These are phyloP conservation scores for Protomyctophum bolini DNA, from an alignment of 2,113 vertebrate genomes.

Conservation along the genomic window DNA sequence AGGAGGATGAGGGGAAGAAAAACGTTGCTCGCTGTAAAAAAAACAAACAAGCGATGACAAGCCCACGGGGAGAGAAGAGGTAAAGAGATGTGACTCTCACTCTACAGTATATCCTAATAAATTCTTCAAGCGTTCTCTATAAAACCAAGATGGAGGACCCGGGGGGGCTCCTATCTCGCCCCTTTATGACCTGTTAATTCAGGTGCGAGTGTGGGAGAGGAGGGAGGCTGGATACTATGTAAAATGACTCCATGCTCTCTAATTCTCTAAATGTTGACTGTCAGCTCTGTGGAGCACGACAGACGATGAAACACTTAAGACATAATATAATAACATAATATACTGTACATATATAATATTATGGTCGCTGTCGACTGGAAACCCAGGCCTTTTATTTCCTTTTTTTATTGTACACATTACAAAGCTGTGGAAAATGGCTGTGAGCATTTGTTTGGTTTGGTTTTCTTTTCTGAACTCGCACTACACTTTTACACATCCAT, in stretches of 20 bases:
- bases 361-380: too few species aligned
- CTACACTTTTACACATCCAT: too few species aligned
- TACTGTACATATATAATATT: not conserved
- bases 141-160: constrained; percentile 56
- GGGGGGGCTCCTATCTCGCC: constrained; percentile 49
- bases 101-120: constrained; percentile 57
- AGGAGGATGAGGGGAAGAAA: constrained; percentile 24
- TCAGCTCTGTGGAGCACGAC: constrained; percentile 15
- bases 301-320: constrained; percentile 24
- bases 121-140: constrained; percentile 60
- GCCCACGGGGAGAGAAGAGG: constrained; percentile 25
- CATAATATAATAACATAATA: not conserved
- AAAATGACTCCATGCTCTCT: constrained; percentile 23
- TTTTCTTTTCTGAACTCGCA: too few species aligned
- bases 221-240: too few species aligned
- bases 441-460: too few species aligned
- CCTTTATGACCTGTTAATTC: constrained; percentile 61
- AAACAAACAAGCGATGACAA: constrained; percentile 48
- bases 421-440: too few species aligned
- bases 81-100: constrained; percentile 24
- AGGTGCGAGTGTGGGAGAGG: constrained; percentile 46
- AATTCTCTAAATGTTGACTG: constrained; percentile 46
- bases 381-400: too few species aligned
- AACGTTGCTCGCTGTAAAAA: constrained; percentile 44
- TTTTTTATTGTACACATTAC: too few species aligned